phyloP scores from a whole-genome alignment of 2,797 vertebrate genomes.

The Hipposideros larvatus region DNA sequence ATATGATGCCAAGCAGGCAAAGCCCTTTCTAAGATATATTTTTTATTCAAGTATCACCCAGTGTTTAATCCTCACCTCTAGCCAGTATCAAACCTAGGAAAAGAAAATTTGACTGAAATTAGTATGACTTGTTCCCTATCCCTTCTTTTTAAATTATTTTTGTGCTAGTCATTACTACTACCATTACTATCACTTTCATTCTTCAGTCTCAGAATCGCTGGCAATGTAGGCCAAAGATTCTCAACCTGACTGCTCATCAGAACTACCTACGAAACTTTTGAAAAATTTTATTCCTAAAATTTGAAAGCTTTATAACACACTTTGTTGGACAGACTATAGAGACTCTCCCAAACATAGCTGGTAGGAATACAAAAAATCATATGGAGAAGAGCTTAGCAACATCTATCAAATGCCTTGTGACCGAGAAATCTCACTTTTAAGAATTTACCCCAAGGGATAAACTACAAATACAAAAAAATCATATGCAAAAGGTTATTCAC shows the following conservation, averaged over 20 bases:
- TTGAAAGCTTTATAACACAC: background rate
- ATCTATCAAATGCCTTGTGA: background rate
- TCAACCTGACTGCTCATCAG: background rate
- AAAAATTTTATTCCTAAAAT: conserved; percentile 1
- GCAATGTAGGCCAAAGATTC: background rate
- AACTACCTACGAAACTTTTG: background rate
- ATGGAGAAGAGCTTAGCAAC: background rate
- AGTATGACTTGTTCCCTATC: background rate
- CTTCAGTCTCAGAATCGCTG: background rate
- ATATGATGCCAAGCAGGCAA: background rate
- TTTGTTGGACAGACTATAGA: background rate
- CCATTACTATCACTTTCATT: background rate
- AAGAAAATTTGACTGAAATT: background rate
- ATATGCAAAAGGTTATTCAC: background rate
- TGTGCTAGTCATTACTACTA: background rate
- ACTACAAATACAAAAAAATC: background rate
- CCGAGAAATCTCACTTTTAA: background rate
- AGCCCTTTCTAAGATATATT: background rate
- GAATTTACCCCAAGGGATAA: background rate
- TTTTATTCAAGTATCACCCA: background rate
- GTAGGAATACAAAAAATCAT: background rate
- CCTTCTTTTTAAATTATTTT: background rate
- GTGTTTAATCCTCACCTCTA: background rate
- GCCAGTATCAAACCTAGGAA: background rate
- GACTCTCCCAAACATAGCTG: background rate